A percentile compares a stretch with the other conserved stretches of the same genome.
phyloP scores from a whole-genome alignment of 92 coral and sea anemone genomes.

The Ricordea florida region DNA sequence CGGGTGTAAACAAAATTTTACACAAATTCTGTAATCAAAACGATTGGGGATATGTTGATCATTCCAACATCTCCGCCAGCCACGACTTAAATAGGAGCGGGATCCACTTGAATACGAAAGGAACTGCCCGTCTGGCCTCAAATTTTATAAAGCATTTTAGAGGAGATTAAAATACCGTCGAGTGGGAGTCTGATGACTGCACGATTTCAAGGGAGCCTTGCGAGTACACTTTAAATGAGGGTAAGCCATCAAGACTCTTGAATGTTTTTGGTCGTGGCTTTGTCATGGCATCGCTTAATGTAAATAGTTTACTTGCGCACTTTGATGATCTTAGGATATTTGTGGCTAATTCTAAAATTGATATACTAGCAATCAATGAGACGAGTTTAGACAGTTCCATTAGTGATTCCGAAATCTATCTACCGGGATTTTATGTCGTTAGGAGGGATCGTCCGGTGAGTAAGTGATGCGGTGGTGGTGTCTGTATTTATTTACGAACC shows the following conservation, averaged over 20 bases:
- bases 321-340: not conserved
- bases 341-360: not conserved
- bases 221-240: not conserved
- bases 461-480: too few species aligned
- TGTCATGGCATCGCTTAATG: not conserved
- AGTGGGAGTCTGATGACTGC: too few species aligned
- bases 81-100: slow-evolving; percentile 38
- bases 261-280: not conserved
- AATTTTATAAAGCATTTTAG: too few species aligned
- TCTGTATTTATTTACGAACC: too few species aligned
- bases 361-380: too few species aligned
- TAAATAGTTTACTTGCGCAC: not conserved
- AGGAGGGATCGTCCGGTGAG: too few species aligned
- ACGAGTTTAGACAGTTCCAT: too few species aligned
- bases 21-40: slow-evolving; percentile 27
- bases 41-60: slow-evolving; percentile 26
- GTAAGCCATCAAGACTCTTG: not conserved
- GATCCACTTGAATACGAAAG: slow-evolving; percentile 35
- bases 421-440: too few species aligned
- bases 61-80: slow-evolving; percentile 5
- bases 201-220: too few species aligned
- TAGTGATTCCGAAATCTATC: too few species aligned
- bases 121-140: slow-evolving; percentile 28
- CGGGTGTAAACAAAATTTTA: slow-evolving; percentile 37
- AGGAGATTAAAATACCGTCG: too few species aligned